Evolutionary conservation across 2,113 vertebrate genomes (phyloP), one percentile per base, ranked within the genome.

Genomic region (Tretioscincus oriximinensis): DNA sequence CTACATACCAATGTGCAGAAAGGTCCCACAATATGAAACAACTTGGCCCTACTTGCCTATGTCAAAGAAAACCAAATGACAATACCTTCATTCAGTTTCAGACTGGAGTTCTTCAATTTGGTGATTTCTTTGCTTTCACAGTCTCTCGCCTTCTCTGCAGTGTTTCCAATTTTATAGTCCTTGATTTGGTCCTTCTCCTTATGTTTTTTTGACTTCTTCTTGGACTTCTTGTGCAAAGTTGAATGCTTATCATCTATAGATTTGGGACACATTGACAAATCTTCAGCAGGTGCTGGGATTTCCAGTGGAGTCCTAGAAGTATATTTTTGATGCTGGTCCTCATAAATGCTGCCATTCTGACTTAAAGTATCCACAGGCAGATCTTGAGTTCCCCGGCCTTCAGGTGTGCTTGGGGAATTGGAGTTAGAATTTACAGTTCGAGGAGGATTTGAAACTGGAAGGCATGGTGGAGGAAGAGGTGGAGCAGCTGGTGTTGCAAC

Each of bases 191-290:
- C 95, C 90, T 96, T 96, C 63, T 96, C 95, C 92, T 96, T 95
- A 92, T 93, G 94, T 93, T 97, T 96, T 92, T 96, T 95, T 35
- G 95, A 93, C 85, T 96, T 95, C 94, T 97, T 98, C 91, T 95
- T 95, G 82, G 94, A 92, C 83, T 96, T 96, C 91, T 96, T 96
- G 90, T 92, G 93, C 86, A 84, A 87, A 47, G 29, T 3, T 8
- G 24, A 81, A 74, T 72, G 84, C 65, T 90, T 88, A 79, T 89
- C 54, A 35, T 84, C 84, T 31, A 69, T 9, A 47, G 83, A 63
- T 24, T 86, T 85, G 71, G 86, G 85, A 76, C 82, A 82, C 61
- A 88, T 68, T 47, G 74, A 73, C 9, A 81, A 86, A 86, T 77
- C 68, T 49, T 86, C 87, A n/a, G 86, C 83, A 73, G 92, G 76